These are phyloP conservation scores for Dendroctonus valens DNA, from an alignment of 1,140 invertebrate genomes.

Conservation along the genomic window DNA sequence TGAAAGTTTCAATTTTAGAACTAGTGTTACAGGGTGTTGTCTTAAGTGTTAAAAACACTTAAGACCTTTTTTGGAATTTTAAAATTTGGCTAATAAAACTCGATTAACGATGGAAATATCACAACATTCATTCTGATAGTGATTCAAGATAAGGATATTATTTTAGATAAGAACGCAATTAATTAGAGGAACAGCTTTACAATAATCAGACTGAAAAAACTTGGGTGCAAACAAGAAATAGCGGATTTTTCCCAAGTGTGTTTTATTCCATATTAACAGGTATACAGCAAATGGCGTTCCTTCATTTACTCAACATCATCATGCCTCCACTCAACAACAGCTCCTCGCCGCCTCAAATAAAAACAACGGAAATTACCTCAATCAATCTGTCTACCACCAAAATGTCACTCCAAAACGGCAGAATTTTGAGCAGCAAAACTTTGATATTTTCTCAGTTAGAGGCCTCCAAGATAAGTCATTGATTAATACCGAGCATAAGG, in stretches of 20 bases:
- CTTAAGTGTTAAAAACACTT: no score
- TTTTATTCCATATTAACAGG: slow-evolving; percentile 27
- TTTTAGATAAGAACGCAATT: no score
- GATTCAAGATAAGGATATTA: no score
- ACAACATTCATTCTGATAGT: no score
- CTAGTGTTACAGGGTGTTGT: no score
- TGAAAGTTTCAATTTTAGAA: no score
- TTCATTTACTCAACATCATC: slow-evolving; percentile 49
- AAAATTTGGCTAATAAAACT: no score
- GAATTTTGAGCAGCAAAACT: slow-evolving; percentile 44
- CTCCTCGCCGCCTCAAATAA: slow-evolving; percentile 43
- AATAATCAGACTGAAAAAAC: background rate
- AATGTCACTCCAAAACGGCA: slow-evolving; percentile 40
- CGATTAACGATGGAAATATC: no score
- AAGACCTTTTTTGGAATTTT: no score
- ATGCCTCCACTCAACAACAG: slow-evolving; percentile 45
- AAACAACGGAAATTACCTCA: slow-evolving; percentile 43
- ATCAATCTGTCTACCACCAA: slow-evolving; percentile 33
- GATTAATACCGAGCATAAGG: slow-evolving; percentile 7
- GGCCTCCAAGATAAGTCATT: background rate
- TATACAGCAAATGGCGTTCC: slow-evolving; percentile 50
- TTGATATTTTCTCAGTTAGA: slow-evolving; percentile 27
- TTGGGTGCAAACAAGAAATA: background rate
- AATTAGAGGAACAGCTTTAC: no score
- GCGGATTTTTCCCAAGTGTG: background rate